Evolutionary conservation across 1,140 invertebrate species (phyloP).

Genomic region (Solen grandis): DNA sequence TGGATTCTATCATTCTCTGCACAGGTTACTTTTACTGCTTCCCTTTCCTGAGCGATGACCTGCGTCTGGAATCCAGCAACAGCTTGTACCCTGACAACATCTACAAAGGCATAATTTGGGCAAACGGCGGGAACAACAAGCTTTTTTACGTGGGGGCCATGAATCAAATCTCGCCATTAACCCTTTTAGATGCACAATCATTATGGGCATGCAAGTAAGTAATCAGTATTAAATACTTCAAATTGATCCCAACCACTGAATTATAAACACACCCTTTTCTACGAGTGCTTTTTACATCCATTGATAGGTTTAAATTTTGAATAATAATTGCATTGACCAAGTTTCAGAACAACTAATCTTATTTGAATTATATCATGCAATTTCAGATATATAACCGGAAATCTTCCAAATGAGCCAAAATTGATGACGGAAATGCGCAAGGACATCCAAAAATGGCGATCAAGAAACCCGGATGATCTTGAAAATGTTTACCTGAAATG

Average conservation of each 20-base stretch:
- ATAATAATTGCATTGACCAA: neutral
- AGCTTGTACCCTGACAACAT: constrained; percentile 34
- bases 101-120: constrained; percentile 50
- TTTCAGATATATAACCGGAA: constrained; percentile 31
- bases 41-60: constrained; percentile 31
- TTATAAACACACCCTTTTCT: neutral
- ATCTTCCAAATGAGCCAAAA: constrained; percentile 13
- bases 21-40: constrained; percentile 47
- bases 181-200: constrained; percentile 52
- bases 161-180: constrained; percentile 42
- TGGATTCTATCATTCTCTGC: constrained; percentile 45
- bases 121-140: constrained; percentile 44
- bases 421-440: neutral
- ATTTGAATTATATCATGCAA: neutral
- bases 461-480: neutral
- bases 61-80: constrained; percentile 19
- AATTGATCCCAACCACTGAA: neutral
- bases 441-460: constrained; percentile 15
- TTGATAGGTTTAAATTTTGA: neutral
- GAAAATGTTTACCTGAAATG: neutral
- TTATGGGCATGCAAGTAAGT: constrained; percentile 51
- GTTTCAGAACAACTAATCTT: neutral
- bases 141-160: constrained; percentile 49
- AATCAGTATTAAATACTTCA: neutral
- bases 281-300: neutral